Evolutionary conservation across 35 echinoderm and acorn worm genomes (phyloP), one percentile per base, ranked within the genome.

Genomic region (Chiridota heheva): DNA sequence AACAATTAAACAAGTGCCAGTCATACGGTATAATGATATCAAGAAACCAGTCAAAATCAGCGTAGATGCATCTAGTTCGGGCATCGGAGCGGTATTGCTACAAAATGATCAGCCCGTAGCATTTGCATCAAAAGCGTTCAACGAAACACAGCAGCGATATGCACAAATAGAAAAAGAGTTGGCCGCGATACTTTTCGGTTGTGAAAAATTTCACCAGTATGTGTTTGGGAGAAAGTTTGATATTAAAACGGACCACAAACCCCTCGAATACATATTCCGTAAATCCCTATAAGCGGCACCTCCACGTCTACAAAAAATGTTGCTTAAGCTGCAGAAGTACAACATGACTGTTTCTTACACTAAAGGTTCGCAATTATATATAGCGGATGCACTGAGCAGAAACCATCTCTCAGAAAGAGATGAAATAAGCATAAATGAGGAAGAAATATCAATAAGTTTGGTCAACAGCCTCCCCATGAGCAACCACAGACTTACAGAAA

Each of bases 241-340:
- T 29, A 36, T 59, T 2, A 47, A 70, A 70, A 70, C 65, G 40
- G 45, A 84, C 41, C 81, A 84, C 48, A 84, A 71, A 28, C 81
- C 81, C 15, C 44, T 84, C 37, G 81, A 70, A 39, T 48, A 25
- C 15, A 65, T 81, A 27, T 33, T 65, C n/a, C 39, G 47, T 27
- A 81, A 84, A 42, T 51, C 81, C 6, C 45, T 84, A 20, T 40
- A 20, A 4, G 8, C 31, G 20, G 81, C 81, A 70, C 81, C 65
- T n/a, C 13, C 33, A 68, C 8, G 81, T 26, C 20, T 84, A 35
- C 81, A 84, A 58, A 72, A 44, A 30, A 84, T 84, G 81, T 42
- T 84, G 20, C 40, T 84, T 4, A 34, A 73, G 32, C 28, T 84
- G n/a, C 81, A 84, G 60, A 84, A 84, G 26, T 73, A 84, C 32